Conservation (phyloP, 1,140 invertebrate genomes). For the Saccostrea echinata region DNA sequence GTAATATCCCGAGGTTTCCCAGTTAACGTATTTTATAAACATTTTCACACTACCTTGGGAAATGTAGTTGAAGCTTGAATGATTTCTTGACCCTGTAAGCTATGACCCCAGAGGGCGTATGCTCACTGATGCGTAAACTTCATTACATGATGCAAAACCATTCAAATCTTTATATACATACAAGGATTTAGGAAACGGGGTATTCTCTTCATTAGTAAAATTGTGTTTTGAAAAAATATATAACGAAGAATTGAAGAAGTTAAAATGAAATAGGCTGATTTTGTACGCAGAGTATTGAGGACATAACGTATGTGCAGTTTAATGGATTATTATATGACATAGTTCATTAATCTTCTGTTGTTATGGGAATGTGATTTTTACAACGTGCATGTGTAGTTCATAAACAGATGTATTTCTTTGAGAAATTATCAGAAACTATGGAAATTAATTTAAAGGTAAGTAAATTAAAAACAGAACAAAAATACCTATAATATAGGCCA, state of each 20-base stretch:
- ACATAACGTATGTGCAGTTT: neutral
- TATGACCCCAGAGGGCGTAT: constrained; percentile 19
- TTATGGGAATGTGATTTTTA: neutral
- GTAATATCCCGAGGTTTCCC: neutral
- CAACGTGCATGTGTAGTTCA: neutral
- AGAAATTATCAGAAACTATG: neutral
- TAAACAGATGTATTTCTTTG: neutral
- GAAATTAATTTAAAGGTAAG: constrained; percentile 4
- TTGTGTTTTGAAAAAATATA: neutral
- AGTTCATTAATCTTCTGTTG: neutral
- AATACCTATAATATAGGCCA: neutral
- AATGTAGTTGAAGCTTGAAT: neutral
- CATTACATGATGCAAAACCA: constrained; percentile 14
- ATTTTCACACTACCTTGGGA: constrained; percentile 28
- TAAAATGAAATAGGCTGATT: neutral
- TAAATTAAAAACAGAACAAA: neutral
- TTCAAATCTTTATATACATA: constrained; percentile 5
- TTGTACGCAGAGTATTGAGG: neutral
- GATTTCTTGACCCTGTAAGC: constrained; percentile 1
- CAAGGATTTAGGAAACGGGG: neutral
- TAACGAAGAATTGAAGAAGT: neutral
- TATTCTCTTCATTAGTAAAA: neutral
- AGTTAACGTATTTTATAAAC: neutral
- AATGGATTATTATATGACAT: neutral
- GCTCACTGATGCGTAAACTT: neutral